Evolutionary conservation across 1,140 invertebrate species (phyloP), one percentile per base, ranked within the genome.

Genomic region (Doryteuthis pealeii): DNA sequence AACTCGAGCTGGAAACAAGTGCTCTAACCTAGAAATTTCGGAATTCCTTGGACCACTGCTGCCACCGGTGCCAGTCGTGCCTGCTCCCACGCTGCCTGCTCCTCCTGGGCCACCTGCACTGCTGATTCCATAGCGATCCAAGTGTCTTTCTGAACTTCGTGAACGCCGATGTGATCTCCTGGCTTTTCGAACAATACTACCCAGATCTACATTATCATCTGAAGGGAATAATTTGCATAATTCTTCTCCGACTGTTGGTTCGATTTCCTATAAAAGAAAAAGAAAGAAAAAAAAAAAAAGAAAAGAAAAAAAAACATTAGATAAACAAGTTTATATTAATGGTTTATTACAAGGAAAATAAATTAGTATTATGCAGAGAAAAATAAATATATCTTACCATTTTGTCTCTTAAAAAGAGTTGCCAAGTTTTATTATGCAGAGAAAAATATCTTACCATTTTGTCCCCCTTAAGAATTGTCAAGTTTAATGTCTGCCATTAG

Each of bases 171-270:
- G 28, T 31, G 66, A 31, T 26, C 31, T 68, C 54, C 80, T 78
- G 66, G 95, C 94, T 87, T 95, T 94, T 78, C 93, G 91, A 73
- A 97, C 89, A 78, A 98, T 95, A 54, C 94, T 93, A 35, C 93
- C 94, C 89, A 98, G 92, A 89, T 98, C 96, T 78, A 97, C 94
- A 82, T 93, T 93, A 81, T 96, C 93, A 88, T 99, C 97, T 88
- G 95, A 92, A 4, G 95, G 94, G 89, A 99, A 99, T 58, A 99
- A 88, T 79, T 96, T 92, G 86, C 97, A 99, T 40, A 99, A 89
- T 87, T 97, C 94, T 87, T 96, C 95, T 43, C 95, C 97, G 76
- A 98, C 95, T 84, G 94, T 92, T 18, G 96, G 96, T 85, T 98
- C 96, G 77, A 99, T 96, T 91, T 98, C 96, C 91, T 98, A 75